A percentile compares a stretch with the other conserved stretches of the same genome.
Evolutionary conservation across 1,140 invertebrate species (phyloP).

Genomic region (Hetaerina americana): DNA sequence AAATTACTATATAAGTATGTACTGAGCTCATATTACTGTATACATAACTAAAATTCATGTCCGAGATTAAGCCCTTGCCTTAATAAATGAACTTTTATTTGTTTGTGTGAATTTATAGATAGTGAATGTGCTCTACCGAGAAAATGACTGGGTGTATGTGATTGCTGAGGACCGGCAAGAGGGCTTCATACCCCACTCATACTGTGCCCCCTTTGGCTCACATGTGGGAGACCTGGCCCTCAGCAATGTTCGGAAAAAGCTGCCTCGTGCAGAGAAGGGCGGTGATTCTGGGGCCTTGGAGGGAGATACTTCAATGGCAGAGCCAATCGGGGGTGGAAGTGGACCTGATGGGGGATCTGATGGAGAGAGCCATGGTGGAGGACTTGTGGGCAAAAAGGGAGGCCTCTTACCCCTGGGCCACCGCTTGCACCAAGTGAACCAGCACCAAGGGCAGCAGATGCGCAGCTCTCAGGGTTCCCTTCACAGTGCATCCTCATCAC

Average conservation of each 20-base stretch:
- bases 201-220: constrained; percentile 73
- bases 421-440: constrained; percentile 17
- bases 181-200: constrained; percentile 89
- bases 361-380: constrained; percentile 46
- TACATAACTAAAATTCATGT: no score
- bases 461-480: constrained; percentile 42
- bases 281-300: neutral
- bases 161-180: constrained; percentile 78
- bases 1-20: no score
- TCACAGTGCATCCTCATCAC: constrained; percentile 43
- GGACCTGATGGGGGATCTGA: constrained; percentile 31
- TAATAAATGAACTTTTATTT: no score
- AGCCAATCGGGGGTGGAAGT: neutral
- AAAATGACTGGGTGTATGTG: constrained; percentile 95
- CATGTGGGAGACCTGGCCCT: constrained; percentile 59
- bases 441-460: constrained; percentile 32
- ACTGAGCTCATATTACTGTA: no score
- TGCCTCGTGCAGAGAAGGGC: constrained; percentile 41
- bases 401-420: neutral
- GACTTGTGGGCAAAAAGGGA: constrained; percentile 30
- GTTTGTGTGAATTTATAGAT: constrained; percentile 37
- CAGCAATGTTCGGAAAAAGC: constrained; percentile 66
- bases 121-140: constrained; percentile 83
- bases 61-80: no score
- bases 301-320: neutral